Evolutionary conservation across 1,140 invertebrate genomes (phyloP).

Genomic region (Philaenus spumarius): DNA sequence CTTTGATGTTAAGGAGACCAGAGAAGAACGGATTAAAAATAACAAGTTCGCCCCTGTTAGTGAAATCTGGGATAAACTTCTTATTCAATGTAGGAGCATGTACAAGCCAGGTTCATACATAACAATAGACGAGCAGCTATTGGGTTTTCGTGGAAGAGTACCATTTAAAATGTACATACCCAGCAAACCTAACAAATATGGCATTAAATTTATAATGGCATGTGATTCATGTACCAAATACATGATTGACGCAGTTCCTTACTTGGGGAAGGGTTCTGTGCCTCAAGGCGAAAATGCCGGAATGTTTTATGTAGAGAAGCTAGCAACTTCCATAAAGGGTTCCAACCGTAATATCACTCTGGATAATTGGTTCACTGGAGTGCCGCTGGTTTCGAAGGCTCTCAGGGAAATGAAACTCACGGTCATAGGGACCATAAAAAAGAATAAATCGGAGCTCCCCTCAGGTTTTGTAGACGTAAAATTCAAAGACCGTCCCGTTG

Average conservation of each 20-base stretch:
- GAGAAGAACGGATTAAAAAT: constrained; percentile 23
- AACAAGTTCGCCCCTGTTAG: constrained; percentile 30
- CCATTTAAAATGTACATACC: constrained; percentile 40
- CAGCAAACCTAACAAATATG: too few relatives aligned
- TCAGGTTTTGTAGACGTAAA: too few relatives aligned
- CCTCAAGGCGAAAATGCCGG: constrained; percentile 9
- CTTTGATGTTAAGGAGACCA: constrained; percentile 34
- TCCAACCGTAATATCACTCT: constrained; percentile 34
- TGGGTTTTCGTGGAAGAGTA: constrained; percentile 39
- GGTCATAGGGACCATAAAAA: constrained; percentile 30
- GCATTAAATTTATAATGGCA: constrained; percentile 40
- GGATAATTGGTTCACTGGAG: too few relatives aligned
- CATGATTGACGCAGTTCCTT: constrained; percentile 34
- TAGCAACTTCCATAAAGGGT: constrained; percentile 29
- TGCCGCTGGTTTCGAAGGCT: constrained; percentile 21
- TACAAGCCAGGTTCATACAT: constrained; percentile 29
- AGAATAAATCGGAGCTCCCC: constrained; percentile 30
- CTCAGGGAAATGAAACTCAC: constrained; percentile 27
- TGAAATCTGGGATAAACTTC: constrained; percentile 28
- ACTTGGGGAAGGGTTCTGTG: constrained; percentile 33
- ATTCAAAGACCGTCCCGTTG: constrained; percentile 1
- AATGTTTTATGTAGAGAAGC: constrained; percentile 28
- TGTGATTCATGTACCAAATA: constrained; percentile 35
- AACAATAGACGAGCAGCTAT: constrained; percentile 37
- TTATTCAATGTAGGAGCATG: constrained; percentile 28